Evolutionary conservation across 1,140 invertebrate genomes (phyloP).

Genomic region (Bicyclus anynana): DNA sequence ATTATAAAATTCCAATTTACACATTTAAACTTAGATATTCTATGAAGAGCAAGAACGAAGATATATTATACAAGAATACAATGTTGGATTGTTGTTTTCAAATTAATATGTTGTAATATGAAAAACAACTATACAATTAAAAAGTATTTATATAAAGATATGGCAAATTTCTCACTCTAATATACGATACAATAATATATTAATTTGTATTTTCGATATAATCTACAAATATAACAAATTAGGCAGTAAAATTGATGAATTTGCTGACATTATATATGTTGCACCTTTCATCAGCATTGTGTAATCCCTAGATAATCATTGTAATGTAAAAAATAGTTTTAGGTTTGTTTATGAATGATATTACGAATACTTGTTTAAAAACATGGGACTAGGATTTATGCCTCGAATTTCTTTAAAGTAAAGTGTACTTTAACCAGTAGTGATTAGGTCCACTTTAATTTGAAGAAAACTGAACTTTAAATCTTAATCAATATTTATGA

Average conservation of each 20-base stretch:
- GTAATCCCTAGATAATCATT: too few species aligned
- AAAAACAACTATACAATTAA: neutral
- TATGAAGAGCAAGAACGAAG: neutral
- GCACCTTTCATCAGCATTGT: too few species aligned
- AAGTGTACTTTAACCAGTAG: too few species aligned
- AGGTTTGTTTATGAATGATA: too few species aligned
- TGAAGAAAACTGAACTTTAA: too few species aligned
- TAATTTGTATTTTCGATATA: neutral
- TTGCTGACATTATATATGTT: neutral
- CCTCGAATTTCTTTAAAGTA: too few species aligned
- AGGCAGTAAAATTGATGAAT: constrained; percentile 6
- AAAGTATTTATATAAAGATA: neutral
- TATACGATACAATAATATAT: neutral
- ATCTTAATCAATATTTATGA: too few species aligned
- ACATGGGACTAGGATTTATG: too few species aligned
- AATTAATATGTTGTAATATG: neutral
- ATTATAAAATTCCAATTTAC: neutral
- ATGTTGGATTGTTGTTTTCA: neutral
- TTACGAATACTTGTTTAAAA: too few species aligned
- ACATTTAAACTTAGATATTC: neutral
- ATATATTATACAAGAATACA: neutral
- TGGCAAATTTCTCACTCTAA: neutral
- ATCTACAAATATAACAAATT: constrained; percentile 9
- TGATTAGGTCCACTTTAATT: too few species aligned
- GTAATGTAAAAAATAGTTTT: too few species aligned